Percentiles rank a stretch among this genome's conserved stretches.
Evolutionary conservation across 2,888 invertebrate species (phyloP).

Genomic region (Nemurella pictetii): DNA sequence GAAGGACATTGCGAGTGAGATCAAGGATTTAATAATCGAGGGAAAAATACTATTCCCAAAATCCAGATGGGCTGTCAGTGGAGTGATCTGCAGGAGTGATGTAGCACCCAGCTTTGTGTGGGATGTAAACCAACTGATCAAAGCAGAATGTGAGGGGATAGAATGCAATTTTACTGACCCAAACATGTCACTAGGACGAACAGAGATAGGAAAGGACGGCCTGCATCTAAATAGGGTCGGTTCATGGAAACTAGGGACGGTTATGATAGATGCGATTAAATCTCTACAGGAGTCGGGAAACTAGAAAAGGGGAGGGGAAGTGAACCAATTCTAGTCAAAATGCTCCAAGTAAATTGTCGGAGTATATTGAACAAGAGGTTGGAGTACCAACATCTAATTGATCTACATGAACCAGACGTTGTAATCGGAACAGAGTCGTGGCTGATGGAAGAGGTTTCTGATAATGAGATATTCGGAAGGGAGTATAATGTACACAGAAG

Average conservation of each 20-base stretch:
- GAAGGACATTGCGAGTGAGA: background rate
- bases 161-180: too few species aligned
- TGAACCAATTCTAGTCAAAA: too few species aligned
- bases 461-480: slow-evolving; percentile 12
- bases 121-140: too few species aligned
- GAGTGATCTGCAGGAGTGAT: background rate
- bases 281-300: too few species aligned
- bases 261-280: too few species aligned
- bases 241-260: too few species aligned
- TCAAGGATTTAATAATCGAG: background rate
- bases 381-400: slow-evolving; percentile 7
- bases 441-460: slow-evolving; percentile 1
- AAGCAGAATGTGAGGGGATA: too few species aligned
- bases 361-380: slow-evolving; percentile 2
- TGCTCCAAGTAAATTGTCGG: slow-evolving; percentile 22
- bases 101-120: background rate
- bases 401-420: background rate
- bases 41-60: slow-evolving; percentile 4
- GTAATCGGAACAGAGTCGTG: slow-evolving; percentile 25
- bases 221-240: background rate
- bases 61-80: background rate
- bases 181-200: too few species aligned
- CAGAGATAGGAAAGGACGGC: background rate
- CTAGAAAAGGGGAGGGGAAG: too few species aligned
- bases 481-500: background rate